A percentile compares a stretch with the other conserved stretches of the same genome.
Conservation (phyloP, 2,888 invertebrate genomes). For the Ectemnius continuus region DNA sequence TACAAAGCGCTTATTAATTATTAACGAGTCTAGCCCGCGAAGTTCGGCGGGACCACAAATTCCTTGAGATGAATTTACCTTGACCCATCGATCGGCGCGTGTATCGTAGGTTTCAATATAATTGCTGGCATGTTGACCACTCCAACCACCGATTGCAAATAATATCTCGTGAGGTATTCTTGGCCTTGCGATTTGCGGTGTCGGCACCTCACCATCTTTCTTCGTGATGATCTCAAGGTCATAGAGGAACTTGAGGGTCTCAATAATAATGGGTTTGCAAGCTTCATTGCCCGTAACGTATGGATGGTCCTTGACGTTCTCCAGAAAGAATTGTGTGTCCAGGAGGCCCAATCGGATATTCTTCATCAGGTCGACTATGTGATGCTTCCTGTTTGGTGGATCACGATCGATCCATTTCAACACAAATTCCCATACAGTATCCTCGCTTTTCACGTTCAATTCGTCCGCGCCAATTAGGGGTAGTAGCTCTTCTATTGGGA, state of each 20-base stretch:
- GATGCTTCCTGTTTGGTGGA: slow-evolving; percentile 84
- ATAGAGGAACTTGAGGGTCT: slow-evolving; percentile 93
- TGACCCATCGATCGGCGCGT: slow-evolving; percentile 93
- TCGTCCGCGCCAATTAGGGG: slow-evolving; percentile 90
- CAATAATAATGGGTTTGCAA: slow-evolving; percentile 92
- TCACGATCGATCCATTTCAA: slow-evolving; percentile 92
- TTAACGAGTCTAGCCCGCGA: no score
- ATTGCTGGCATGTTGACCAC: slow-evolving; percentile 79
- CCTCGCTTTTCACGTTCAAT: slow-evolving; percentile 92
- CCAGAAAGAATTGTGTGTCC: slow-evolving; percentile 93
- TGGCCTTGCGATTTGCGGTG: slow-evolving; percentile 90
- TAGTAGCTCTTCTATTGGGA: slow-evolving; percentile 86
- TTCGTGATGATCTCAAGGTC: slow-evolving; percentile 93
- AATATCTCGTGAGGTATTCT: slow-evolving; percentile 93
- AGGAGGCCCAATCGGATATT: slow-evolving; percentile 90
- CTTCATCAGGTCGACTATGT: slow-evolving; percentile 88
- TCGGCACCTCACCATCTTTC: slow-evolving; percentile 89
- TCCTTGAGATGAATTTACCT: slow-evolving; percentile 75
- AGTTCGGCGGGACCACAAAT: no score
- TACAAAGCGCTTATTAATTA: no score
- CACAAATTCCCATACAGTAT: slow-evolving; percentile 91
- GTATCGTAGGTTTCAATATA: slow-evolving; percentile 94
- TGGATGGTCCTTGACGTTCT: slow-evolving; percentile 92
- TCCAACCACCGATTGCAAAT: slow-evolving; percentile 91
- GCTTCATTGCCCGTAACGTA: slow-evolving; percentile 91